Base-by-base conservation (phyloP, 2,113 vertebrate genomes). In the Polypterus bichir region DNA sequence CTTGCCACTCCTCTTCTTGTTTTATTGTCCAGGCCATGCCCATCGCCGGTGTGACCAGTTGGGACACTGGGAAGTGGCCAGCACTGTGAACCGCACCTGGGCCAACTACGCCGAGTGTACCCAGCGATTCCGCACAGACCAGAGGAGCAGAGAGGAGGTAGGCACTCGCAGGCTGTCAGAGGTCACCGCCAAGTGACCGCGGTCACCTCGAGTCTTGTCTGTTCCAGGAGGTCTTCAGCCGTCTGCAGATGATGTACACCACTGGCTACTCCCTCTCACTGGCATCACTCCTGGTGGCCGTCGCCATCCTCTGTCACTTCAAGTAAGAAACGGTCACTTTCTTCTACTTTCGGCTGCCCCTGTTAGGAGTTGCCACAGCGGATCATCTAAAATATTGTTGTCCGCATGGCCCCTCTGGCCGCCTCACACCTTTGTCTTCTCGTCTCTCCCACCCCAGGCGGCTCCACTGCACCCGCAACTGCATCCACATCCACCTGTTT, bases 401-500 rank as follows among this genome's bases (percentile, higher is more conserved):
- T 27, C 27, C 27, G 27, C 27, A 27, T 27, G 27, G 27, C 27
- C 27, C 1, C 27, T 27, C 27, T 27, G 27, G 27, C 27, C 27
- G 27, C 27, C 27, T 27, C 27, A 27, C 27, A 2, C 2, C 27
- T 27, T 27, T 27, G 27, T 27, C 27, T 27, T 27, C 27, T 27
- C 27, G 27, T 27, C 27, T 0, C 0, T 27, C 9, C 46, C 49
- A 2, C 10, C 49, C 0, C 0, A 94, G 92, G 69, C 87, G 88
- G 61, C 86, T 95, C 57, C 92, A 95, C 77, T 95, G 92, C 76
- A 94, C 91, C 0, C 83, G 92, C 51, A 94, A 94, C 62, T 93
- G 89, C 83, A 94, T 95, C 83, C 92, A 95, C 65, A 73, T 92
- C 9, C 89, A 94, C 71, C 91, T 95, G 66, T 95, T 95, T 71